Base-by-base conservation (phyloP, 2,113 vertebrate species). In the Neomonachus schauinslandi region DNA sequence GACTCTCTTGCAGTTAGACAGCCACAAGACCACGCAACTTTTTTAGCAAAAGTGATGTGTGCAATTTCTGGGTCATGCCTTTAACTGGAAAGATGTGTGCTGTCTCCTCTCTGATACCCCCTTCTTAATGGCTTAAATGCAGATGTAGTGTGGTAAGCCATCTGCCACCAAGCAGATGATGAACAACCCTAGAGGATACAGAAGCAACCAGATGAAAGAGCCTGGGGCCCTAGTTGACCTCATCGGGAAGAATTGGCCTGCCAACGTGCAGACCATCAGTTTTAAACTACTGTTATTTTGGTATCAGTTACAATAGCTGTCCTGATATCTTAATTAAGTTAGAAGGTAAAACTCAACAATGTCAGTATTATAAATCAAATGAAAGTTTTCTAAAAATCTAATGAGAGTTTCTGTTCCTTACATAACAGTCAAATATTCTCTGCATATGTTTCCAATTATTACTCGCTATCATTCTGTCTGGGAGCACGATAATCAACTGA, bases 261-360 rank as follows among this genome's bases (percentile, higher is more conserved):
- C 19, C 49, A 42, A 39, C 16, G 4, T 82, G 22, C 49, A 57
- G 18, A n/a, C 80, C 42, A 71, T 36, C 77, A 4, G 3, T 84
- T 65, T 88, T 33, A 74, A 93, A 88, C 15, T 33, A 21, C 39
- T 39, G 42, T 65, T 79, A 51, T 49, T 97, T 53, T 69, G 85
- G 7, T 55, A 49, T 83, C 77, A 82, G 46, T 69, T 86, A 49
- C 4, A 91, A 63, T 7, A 59, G 51, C 39, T 67, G 8, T 49
- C 91, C 82, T 51, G 79, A 42, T 83, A 69, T 6, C 46, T 55
- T 89, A 88, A 94, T 81, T 80, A 93, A 72, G 49, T 72, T 15
- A 72, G n/a, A 79, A 93, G n/a, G 13, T 39, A 93, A 77, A 92
- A 84, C 28, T 74, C 79, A 77, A 91, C 76, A 69, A 89, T 55